Evolutionary conservation across 2,113 vertebrate genomes (phyloP), one percentile per base, ranked within the genome.

Genomic region (Psittacara wagleri): DNA sequence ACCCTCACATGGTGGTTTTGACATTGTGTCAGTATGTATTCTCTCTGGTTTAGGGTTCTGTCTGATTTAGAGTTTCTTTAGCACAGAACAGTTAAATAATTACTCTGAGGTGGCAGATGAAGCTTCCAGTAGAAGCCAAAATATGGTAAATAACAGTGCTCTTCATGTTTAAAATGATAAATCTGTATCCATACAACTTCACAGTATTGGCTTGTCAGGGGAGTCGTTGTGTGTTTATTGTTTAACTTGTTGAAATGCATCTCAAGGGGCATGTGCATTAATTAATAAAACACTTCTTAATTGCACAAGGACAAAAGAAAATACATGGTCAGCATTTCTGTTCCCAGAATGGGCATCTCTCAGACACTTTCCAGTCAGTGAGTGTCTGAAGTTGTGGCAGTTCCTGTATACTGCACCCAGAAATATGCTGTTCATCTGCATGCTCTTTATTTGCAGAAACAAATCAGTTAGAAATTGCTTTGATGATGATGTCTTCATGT

Each of bases 381-480:
- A 88, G 27, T 72, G 67, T 85, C 92, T 94, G 72, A 86, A 88
- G 63, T 41, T 77, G 54, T 1, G 10, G 86, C 69, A 41, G 73
- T 61, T 64, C 59, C 73, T 81, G 9, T 77, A 39, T 20, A 29
- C 63, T 27, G 66, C 62, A 43, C 43, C 75, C 91, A 96, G 94
- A 93, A 96, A 95, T 96, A 62, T 72, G 91, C 94, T 91, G 11
- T 72, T 96, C 13, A 1, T 85, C 88, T 86, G n/a, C 48, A 29
- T 18, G 62, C 84, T 88, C 83, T 96, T 92, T 78, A 93, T 90
- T 90, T 95, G 89, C 86, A 84, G 75, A 89, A 94, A 92, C 88
- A 94, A 96, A 95, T 96, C 94, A 86, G 88, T 93, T 88, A 97
- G 94, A 96, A 97, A 95, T 51, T 72, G 81, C 95, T 97, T 97